These are phyloP conservation scores for Orestias chungarensis DNA, from an alignment of 2,797 vertebrate species.

Conservation along the genomic window DNA sequence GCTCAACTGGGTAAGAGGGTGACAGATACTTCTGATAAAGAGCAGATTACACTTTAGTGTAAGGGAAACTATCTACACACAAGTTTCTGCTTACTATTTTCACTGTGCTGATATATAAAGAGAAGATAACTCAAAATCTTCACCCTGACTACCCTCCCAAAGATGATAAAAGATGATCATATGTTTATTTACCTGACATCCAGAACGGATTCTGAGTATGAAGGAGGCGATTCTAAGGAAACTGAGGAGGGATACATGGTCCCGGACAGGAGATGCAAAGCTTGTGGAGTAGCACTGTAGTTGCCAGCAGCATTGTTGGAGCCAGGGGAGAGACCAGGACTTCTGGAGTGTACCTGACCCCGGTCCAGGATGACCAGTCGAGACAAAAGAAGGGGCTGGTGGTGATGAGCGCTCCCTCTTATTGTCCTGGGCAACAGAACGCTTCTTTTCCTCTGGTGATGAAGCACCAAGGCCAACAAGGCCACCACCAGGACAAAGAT, in stretches of 20 bases:
- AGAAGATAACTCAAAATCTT: neutral
- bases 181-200: constrained; percentile 86
- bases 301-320: constrained; percentile 75
- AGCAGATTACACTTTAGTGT: neutral
- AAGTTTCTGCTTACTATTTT: neutral
- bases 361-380: constrained; percentile 93
- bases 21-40: constrained; percentile 13
- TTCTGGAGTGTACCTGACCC: constrained; percentile 84
- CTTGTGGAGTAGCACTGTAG: constrained; percentile 85
- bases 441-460: constrained; percentile 95
- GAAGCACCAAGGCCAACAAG: constrained; percentile 89
- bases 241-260: constrained; percentile 81
- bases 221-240: constrained; percentile 89
- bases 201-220: constrained; percentile 93
- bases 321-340: constrained; percentile 81
- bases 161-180: neutral
- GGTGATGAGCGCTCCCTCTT: constrained; percentile 81
- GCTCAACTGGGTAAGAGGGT: neutral
- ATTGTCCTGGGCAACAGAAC: constrained; percentile 85
- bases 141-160: neutral
- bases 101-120: neutral
- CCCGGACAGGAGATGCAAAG: constrained; percentile 88
- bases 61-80: neutral
- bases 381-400: constrained; percentile 93
- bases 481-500: constrained; percentile 96